Evolutionary conservation across 2,888 invertebrate species (phyloP).

Genomic region (Lingula anatina): DNA sequence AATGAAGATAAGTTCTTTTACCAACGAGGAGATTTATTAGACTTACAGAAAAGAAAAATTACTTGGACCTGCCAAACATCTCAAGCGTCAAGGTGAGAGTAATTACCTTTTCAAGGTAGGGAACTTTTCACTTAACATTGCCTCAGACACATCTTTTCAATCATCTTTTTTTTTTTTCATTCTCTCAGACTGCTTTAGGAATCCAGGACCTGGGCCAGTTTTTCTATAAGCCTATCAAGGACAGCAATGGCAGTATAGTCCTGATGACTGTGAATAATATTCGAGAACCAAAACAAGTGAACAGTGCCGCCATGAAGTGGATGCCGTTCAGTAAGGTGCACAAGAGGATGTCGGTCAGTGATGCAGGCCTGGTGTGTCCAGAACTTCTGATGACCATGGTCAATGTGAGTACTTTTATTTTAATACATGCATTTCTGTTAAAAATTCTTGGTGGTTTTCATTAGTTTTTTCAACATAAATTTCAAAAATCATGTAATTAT

Average conservation of each 20-base stretch:
- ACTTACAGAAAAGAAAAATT: too few relatives aligned
- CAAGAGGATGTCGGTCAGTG: conserved; percentile 59
- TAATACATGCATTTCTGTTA: neutral
- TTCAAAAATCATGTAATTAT: too few relatives aligned
- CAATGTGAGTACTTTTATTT: conserved; percentile 57
- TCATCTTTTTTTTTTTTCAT: conserved; percentile 4
- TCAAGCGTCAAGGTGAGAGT: too few relatives aligned
- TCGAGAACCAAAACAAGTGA: conserved; percentile 74
- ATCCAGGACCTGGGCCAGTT: conserved; percentile 91
- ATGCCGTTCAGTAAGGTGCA: conserved; percentile 80
- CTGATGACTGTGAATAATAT: conserved; percentile 74
- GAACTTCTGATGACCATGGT: conserved; percentile 63
- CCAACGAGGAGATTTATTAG: too few relatives aligned
- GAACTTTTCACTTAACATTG: too few relatives aligned
- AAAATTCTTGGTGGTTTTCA: too few relatives aligned
- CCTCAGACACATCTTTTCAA: too few relatives aligned
- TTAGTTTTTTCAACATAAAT: too few relatives aligned
- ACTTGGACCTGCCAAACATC: too few relatives aligned
- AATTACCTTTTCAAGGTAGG: too few relatives aligned
- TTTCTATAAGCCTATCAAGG: conserved; percentile 84
- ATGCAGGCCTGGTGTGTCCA: conserved; percentile 48
- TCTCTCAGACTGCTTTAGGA: conserved; percentile 73
- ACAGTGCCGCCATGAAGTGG: conserved; percentile 81
- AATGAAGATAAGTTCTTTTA: too few relatives aligned
- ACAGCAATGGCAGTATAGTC: conserved; percentile 83